A percentile compares a stretch with the other conserved stretches of the same genome.
These are phyloP conservation scores for Lampropteryx suffumata DNA, from an alignment of 2,888 invertebrate genomes.

Conservation along the genomic window DNA sequence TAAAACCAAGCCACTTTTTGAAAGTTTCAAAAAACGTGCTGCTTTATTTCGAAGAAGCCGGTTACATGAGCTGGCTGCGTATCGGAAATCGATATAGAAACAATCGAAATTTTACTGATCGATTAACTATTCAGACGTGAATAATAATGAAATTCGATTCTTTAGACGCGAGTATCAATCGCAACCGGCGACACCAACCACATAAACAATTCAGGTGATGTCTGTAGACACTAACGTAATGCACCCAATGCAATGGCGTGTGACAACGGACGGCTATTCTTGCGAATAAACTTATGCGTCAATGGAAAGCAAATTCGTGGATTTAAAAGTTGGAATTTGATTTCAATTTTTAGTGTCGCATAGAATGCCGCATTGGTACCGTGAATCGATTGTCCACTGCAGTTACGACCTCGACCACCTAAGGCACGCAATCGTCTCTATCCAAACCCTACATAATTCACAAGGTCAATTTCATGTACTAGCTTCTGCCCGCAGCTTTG, in stretches of 20 bases:
- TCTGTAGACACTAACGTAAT: constrained; percentile 35
- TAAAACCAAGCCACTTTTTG: too few species aligned
- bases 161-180: constrained; percentile 45
- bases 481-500: too few species aligned
- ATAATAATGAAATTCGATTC: constrained; percentile 55
- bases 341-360: constrained; percentile 69
- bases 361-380: constrained; percentile 73
- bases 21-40: too few species aligned
- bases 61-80: constrained; percentile 34
- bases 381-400: constrained; percentile 78
- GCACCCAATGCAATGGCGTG: constrained; percentile 39
- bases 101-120: constrained; percentile 45
- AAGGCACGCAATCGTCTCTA: constrained; percentile 72
- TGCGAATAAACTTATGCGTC: constrained; percentile 27
- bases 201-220: constrained; percentile 32
- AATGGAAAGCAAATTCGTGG: constrained; percentile 42
- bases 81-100: constrained; percentile 49
- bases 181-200: constrained; percentile 41
- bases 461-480: background rate
- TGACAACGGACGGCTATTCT: background rate
- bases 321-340: constrained; percentile 52
- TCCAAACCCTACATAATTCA: constrained; percentile 52
- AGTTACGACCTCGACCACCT: constrained; percentile 74
- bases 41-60: constrained; percentile 8
- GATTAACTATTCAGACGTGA: constrained; percentile 45